These are phyloP conservation scores for Aplysina aerophoba DNA, from an alignment of 37 sponge, comb jelly and placozoan genomes.

Conservation along the genomic window DNA sequence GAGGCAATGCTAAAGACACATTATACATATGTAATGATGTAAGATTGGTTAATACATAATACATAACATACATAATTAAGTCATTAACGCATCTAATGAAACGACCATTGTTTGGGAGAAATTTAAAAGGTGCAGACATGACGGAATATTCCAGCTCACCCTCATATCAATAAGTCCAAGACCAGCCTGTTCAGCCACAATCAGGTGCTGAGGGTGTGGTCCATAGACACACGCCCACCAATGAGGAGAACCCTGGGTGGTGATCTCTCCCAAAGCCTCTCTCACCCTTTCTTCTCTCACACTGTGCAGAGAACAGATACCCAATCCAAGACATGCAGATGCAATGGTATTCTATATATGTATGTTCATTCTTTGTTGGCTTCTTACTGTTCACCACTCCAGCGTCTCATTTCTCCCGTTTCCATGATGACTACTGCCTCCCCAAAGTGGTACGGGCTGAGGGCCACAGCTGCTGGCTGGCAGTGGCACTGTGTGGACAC, in stretches of 20 bases:
- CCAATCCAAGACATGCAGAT: too few relatives aligned
- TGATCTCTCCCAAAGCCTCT: background rate
- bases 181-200: conserved; percentile 8
- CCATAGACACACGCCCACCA: conserved; percentile 29
- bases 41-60: too few relatives aligned
- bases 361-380: too few relatives aligned
- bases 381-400: background rate
- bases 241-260: conserved; percentile 11
- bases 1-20: too few relatives aligned
- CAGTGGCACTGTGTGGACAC: background rate
- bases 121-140: background rate
- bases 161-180: conserved; percentile 3
- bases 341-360: too few relatives aligned
- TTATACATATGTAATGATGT: too few relatives aligned
- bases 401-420: conserved; percentile 10
- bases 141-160: background rate
- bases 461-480: conserved; percentile 18
- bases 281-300: too few relatives aligned
- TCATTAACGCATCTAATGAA: too few relatives aligned
- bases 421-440: conserved; percentile 20
- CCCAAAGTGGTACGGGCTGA: conserved; percentile 10
- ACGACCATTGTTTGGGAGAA: too few relatives aligned
- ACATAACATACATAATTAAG: too few relatives aligned
- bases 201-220: conserved; percentile 20
- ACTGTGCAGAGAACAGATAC: too few relatives aligned